Base-by-base conservation (phyloP, 2,888 invertebrate genomes). In the Tricholauxania praeusta region DNA sequence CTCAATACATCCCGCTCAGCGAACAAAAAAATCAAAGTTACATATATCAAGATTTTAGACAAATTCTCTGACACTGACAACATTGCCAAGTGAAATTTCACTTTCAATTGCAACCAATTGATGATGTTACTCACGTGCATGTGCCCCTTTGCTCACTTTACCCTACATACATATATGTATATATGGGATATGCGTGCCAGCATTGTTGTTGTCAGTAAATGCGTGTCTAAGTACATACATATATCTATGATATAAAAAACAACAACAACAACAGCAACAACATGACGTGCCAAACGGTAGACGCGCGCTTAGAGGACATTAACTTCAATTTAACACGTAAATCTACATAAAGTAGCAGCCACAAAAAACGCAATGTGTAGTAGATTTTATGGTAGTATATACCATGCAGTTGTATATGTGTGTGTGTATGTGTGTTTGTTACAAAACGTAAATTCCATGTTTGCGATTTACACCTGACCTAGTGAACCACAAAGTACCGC, bases 401-500 rank as follows among this genome's bases (percentile, higher is more conserved):
- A 10, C 32, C n/a, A 51, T 53, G 19, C 53, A 55, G 19, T 17
- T 55, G 55, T 17, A 19, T 12, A 39, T 39, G 63, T 52, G 28
- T 28, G 39, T 66, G 59, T 59, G 51, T 28, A 15, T 69, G 69
- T n/a, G 32, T 69, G 52, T 32, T 53, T 48, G 19, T 39, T 10
- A 39, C 39, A 39, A 39, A 39, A 39, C 39, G 39, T 39, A 39
- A 39, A 62, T 62, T 14, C n/a, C 14, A 48, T 48, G 69, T 39
- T 60, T 51, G 67, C 68, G 68, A 49, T 59, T 68, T 57, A 71
- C 64, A 71, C 71, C 71, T 71, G 71, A 71, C 71, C 71, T 63
- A 74, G 68, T 74, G 72, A 68, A 74, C 68, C 69, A 62, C 53
- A 73, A 73, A 73, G 48, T 12, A 22, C 15, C 15, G 53, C 65